These are phyloP conservation scores for Coecobrya sp. DNA, from an alignment of 2,888 invertebrate species.

Conservation along the genomic window DNA sequence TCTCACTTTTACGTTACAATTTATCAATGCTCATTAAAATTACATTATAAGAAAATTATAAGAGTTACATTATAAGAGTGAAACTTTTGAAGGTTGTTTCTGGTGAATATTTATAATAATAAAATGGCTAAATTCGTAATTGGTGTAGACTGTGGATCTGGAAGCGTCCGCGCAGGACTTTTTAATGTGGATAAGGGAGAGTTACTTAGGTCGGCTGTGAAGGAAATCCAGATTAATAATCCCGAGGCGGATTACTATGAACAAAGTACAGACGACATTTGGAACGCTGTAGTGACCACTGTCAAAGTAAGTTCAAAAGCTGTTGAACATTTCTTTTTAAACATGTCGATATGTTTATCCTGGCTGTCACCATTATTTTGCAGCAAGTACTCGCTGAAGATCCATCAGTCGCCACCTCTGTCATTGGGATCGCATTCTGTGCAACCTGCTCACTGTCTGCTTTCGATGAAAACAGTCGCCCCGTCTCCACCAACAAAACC, in stretches of 20 bases:
- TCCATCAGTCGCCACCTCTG: not conserved
- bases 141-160: slow-evolving; percentile 98
- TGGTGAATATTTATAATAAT: no score
- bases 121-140: slow-evolving; percentile 90
- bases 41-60: not conserved
- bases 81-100: no score
- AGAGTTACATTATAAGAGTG: not conserved
- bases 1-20: not conserved
- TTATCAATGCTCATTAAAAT: not conserved
- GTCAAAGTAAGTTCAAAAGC: slow-evolving; percentile 91
- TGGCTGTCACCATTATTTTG: not conserved
- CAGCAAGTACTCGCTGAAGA: slow-evolving; percentile 22
- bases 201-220: slow-evolving; percentile 90
- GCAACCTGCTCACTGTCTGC: slow-evolving; percentile 98
- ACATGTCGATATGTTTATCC: not conserved
- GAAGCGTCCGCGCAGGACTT: slow-evolving; percentile 94
- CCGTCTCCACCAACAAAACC: slow-evolving; percentile 91
- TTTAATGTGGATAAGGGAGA: slow-evolving; percentile 91
- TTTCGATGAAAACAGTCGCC: slow-evolving; percentile 91
- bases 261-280: slow-evolving; percentile 96
- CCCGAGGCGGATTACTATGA: slow-evolving; percentile 94
- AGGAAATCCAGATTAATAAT: slow-evolving; percentile 93
- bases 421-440: slow-evolving; percentile 87
- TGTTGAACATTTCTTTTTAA: not conserved
- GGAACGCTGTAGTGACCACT: slow-evolving; percentile 92